These are phyloP conservation scores for Pipa parva DNA, from an alignment of 2,113 vertebrate genomes.

Conservation along the genomic window DNA sequence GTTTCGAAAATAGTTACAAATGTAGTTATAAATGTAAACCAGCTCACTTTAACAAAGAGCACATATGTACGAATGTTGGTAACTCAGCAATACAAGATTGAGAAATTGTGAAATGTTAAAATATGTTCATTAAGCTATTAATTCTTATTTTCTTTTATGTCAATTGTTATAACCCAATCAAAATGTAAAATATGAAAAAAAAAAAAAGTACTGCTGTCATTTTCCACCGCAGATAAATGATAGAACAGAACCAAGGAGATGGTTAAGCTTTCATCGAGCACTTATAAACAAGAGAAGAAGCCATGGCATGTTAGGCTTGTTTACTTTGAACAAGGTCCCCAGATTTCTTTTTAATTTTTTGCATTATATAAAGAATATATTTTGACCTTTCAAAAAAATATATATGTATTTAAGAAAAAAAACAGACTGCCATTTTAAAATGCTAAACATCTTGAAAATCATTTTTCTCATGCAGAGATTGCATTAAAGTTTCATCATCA, in stretches of 20 bases:
- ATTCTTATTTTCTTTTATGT: no score
- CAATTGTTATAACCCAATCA: no score
- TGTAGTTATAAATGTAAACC: no score
- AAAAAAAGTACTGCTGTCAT: slow-evolving; percentile 19
- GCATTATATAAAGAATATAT: not conserved
- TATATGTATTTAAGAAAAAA: not conserved
- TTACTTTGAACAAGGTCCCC: not conserved
- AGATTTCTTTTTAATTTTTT: not conserved
- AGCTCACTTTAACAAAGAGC: no score
- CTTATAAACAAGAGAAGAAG: slow-evolving; percentile 16
- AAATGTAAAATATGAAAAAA: no score
- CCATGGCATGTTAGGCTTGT: slow-evolving; percentile 25
- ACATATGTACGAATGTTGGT: no score
- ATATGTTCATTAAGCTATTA: no score
- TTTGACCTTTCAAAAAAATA: not conserved
- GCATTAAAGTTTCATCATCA: not conserved
- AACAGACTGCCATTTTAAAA: not conserved
- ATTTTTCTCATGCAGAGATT: not conserved
- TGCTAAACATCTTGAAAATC: not conserved
- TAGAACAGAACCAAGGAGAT: slow-evolving; percentile 25
- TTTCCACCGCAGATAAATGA: slow-evolving; percentile 32
- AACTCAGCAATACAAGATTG: no score
- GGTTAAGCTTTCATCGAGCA: slow-evolving; percentile 24
- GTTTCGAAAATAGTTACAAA: no score
- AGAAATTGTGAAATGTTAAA: no score